A percentile compares a stretch with the other conserved stretches of the same genome.
phyloP scores from a whole-genome alignment of 2,888 invertebrate species.

The Chironomus riparius region DNA sequence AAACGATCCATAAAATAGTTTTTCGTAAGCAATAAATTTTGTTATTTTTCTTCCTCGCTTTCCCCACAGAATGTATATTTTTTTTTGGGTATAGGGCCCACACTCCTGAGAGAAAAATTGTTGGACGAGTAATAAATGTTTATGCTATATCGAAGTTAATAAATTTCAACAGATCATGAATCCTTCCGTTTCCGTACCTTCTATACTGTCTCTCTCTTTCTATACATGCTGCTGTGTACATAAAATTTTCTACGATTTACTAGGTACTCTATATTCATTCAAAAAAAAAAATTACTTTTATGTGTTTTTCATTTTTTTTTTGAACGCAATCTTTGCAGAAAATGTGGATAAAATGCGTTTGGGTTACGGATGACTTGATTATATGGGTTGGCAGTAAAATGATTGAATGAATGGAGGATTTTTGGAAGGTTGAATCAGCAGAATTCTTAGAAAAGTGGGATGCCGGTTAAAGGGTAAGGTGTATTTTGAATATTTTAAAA shows the following conservation, averaged over 20 bases:
- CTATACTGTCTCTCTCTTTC: background rate
- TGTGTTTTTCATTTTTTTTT: no score
- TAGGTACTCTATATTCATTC: no score
- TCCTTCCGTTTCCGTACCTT: constrained; percentile 12
- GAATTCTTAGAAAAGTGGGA: no score
- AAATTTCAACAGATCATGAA: constrained; percentile 12
- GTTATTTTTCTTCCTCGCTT: background rate
- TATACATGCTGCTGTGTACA: background rate
- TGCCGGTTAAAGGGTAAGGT: no score
- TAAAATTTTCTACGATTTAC: no score
- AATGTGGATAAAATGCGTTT: no score
- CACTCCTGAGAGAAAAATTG: background rate
- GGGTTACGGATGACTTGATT: no score
- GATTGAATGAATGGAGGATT: no score
- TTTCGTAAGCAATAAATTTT: constrained; percentile 4
- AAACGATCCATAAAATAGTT: constrained; percentile 12
- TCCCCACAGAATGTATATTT: background rate
- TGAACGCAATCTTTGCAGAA: no score
- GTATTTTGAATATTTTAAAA: no score
- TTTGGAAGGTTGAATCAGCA: background rate
- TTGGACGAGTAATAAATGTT: constrained; percentile 12
- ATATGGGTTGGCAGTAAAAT: no score
- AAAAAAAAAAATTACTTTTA: no score
- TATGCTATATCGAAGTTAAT: constrained; percentile 5
- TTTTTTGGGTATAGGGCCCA: background rate